These are phyloP conservation scores for Myripristis murdjan DNA, from an alignment of 2,797 vertebrate genomes.

Conservation along the genomic window DNA sequence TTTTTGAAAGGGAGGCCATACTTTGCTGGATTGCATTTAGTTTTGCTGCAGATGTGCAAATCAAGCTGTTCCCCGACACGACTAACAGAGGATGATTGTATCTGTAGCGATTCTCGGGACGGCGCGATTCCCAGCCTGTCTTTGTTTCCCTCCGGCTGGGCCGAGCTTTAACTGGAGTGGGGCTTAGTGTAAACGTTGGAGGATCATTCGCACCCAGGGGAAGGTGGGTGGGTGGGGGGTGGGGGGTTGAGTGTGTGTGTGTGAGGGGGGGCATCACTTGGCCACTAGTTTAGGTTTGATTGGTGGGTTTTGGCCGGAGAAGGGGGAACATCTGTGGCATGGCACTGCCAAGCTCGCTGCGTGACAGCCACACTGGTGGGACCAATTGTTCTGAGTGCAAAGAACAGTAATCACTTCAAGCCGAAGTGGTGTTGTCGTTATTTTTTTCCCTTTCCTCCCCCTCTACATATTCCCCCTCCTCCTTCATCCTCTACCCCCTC, in stretches of 20 bases:
- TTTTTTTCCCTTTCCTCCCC: conserved; percentile 18
- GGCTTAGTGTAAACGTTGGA: conserved; percentile 58
- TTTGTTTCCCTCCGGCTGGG: conserved; percentile 57
- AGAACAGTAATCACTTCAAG: conserved; percentile 84
- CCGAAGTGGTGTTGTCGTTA: conserved; percentile 66
- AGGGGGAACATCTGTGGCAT: conserved; percentile 81
- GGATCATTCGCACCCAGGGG: conserved; percentile 56
- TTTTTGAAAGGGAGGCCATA: conserved; percentile 38
- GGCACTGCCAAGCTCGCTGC: conserved; percentile 79
- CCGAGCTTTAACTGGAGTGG: conserved; percentile 58
- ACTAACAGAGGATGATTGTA: conserved; percentile 48
- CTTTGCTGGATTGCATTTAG: conserved; percentile 43
- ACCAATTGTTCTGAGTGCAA: conserved; percentile 81
- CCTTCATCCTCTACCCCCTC: not conserved
- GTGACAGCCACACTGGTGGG: conserved; percentile 80
- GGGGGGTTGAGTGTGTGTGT: not conserved
- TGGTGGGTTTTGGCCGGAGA: conserved; percentile 80
- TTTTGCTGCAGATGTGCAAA: conserved; percentile 69
- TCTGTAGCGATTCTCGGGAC: conserved; percentile 55
- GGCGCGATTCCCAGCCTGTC: conserved; percentile 36
- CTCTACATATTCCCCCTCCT: conserved; percentile 36
- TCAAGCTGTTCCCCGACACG: conserved; percentile 60
- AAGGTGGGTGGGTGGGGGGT: conserved; percentile 11
- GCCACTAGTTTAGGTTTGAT: conserved; percentile 79
- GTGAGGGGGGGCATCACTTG: conserved; percentile 69